These are phyloP conservation scores for Spodoptera littoralis DNA, from an alignment of 2,888 invertebrate genomes.

Conservation along the genomic window DNA sequence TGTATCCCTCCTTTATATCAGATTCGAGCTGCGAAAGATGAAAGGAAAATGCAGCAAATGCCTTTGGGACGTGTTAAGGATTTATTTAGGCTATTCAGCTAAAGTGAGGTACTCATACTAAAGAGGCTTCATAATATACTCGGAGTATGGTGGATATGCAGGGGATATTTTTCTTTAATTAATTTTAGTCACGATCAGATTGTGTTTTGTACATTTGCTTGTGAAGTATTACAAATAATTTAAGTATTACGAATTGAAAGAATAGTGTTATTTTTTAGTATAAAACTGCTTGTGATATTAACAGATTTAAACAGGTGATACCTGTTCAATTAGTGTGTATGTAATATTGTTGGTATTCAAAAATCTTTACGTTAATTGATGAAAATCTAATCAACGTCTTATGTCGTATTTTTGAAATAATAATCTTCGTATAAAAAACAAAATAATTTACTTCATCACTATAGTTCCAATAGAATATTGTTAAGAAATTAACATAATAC, in stretches of 20 bases:
- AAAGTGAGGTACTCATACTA: background rate
- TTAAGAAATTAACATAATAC: background rate
- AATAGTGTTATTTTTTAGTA: no score
- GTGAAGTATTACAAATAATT: no score
- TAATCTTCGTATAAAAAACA: background rate
- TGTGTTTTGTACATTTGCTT: no score
- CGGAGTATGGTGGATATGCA: constrained; percentile 2
- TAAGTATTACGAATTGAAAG: no score
- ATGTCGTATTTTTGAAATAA: no score
- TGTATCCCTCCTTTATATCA: constrained; percentile 45
- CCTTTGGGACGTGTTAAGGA: constrained; percentile 11
- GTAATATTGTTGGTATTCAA: background rate
- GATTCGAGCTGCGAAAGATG: constrained; percentile 36
- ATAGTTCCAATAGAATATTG: background rate
- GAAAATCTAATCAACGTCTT: no score
- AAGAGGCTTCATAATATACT: no score
- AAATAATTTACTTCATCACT: constrained; percentile 1
- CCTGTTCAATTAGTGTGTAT: no score
- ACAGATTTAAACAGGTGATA: no score
- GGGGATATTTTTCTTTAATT: constrained; percentile 22
- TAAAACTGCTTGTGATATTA: no score
- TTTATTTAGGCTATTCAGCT: constrained; percentile 20
- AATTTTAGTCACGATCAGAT: constrained; percentile 3
- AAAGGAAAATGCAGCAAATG: constrained; percentile 34
- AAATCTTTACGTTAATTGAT: background rate